Base-by-base conservation (phyloP, 1,140 invertebrate genomes). In the Chlorops oryzae region DNA sequence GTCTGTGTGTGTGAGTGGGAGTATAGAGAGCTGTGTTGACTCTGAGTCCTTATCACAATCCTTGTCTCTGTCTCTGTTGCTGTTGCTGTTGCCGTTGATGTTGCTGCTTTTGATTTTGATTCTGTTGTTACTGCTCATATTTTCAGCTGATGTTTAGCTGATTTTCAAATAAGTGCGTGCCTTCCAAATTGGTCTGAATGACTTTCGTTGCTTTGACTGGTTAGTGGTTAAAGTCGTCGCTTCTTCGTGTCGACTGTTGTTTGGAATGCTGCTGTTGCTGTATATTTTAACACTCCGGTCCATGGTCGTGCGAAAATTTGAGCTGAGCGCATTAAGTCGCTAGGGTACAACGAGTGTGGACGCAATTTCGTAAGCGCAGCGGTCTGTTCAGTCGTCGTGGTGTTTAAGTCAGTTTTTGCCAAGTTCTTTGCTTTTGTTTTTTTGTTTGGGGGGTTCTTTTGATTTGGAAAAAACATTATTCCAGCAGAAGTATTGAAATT, bases 291-390 rank as follows among this genome's bases (percentile, higher is more conserved):
- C 42, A 28, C 56, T 61, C 57, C 27, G 59, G 63, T 66, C 63
- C 64, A 66, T 64, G 63, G 61, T 56, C 63, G 63, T 67, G 64
- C 56, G 61, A 64, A 66, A 66, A 66, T 59, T 59, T 64, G 59
- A 56, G 62, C 63, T 62, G 63, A 66, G 63, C 63, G 63, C 63
- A 66, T 66, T 67, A 66, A 67, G 64, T 66, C 61, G 64, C 63
- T 62, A 62, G 63, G 63, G 59, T 64, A 64, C 64, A 66, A 66
- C 64, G 64, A 66, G 64, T 59, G 50, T 64, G 64, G 64, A 66
- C 64, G 64, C 64, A 63, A 56, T 54, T 56, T 55, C 13, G 28
- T 10, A 42, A 24, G 23, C 20, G 18, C 40, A 22, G 40, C 40
- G 40, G 40, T 20, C 23, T 7, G n/a, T 32, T 32, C 28, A 32